Base-by-base conservation (phyloP, 2,888 invertebrate genomes). In the Psococerastis gibbosa region DNA sequence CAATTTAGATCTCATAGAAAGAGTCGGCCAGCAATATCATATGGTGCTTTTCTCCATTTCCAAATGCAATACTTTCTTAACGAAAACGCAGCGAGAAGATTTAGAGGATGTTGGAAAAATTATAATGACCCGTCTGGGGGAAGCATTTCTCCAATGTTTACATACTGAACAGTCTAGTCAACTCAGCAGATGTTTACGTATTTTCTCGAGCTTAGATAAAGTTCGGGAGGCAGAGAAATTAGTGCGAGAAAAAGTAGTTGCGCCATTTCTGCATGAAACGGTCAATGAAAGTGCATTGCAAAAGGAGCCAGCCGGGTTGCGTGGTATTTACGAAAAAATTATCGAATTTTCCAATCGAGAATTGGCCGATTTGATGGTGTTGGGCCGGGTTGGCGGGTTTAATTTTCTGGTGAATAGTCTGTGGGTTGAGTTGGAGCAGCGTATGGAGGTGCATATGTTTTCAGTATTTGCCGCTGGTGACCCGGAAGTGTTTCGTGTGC, bases 381-480 rank as follows among this genome's bases (percentile, higher is more conserved):
- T 62, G 22, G 61, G 63, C 3, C 45, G 56, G 9, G 49, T 55
- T 45, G 51, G 55, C 22, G 56, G 59, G 23, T 83, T 75, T 54
- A 75, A 82, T 57, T 82, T 85, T 57, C 58, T 89, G 51, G 73
- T 87, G 0, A 79, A 87, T 58, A 81, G 89, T 56, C 84, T 79
- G 57, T 91, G 89, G 89, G 72, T 76, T 13, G 78, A 88, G 66
- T 73, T 84, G 32, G 85, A 87, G 54, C 76, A 74, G 59, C 75
- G 81, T 45, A 68, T 88, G 48, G 76, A 84, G 55, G 72, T 78
- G n/a, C 74, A 83, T 58, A 69, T 85, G 55, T 71, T 79, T 11
- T 76, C 80, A 6, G 82, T 92, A 54, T 91, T 87, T 65, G 85
- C 88, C 2, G 87, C 91, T 11, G 92, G 91, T 45, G 88, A 92